A percentile compares a stretch with the other conserved stretches of the same genome.
phyloP scores from a whole-genome alignment of 2,888 invertebrate genomes.

The Dynastes grantii region DNA sequence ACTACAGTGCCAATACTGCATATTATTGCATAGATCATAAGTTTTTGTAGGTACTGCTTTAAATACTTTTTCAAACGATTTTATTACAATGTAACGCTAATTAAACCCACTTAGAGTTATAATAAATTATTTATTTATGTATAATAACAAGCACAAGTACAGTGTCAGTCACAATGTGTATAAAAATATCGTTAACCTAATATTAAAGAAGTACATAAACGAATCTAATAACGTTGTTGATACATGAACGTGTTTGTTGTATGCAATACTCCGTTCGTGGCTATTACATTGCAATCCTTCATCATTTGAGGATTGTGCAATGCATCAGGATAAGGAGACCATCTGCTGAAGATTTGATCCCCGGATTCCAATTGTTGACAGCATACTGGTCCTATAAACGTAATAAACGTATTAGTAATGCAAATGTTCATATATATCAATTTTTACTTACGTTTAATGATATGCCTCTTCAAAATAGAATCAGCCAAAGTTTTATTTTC shows the following conservation, averaged over 20 bases:
- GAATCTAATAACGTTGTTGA: conserved; percentile 61
- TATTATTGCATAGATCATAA: too few relatives aligned
- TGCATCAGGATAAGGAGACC: conserved; percentile 38
- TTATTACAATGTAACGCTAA: too few relatives aligned
- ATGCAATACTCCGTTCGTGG: conserved; percentile 76
- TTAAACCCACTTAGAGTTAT: background rate
- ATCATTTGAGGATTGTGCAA: conserved; percentile 52
- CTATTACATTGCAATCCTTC: conserved; percentile 72
- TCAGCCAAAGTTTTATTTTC: conserved; percentile 72
- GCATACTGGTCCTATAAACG: conserved; percentile 68
- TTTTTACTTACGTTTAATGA: conserved; percentile 70
- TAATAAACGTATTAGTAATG: conserved; percentile 12
- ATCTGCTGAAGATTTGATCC: conserved; percentile 50
- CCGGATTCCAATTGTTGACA: conserved; percentile 58
- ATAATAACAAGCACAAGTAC: conserved; percentile 44
- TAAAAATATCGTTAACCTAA: conserved; percentile 37
- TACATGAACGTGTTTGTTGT: conserved; percentile 73
- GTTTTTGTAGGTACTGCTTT: too few relatives aligned
- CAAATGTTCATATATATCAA: background rate
- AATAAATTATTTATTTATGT: conserved; percentile 34
- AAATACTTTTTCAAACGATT: too few relatives aligned
- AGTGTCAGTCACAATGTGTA: conserved; percentile 40
- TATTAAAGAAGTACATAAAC: conserved; percentile 32
- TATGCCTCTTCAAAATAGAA: conserved; percentile 72
- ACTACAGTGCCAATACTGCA: too few relatives aligned